These are phyloP conservation scores for Dromococcyx pavoninus DNA, from an alignment of 2,797 vertebrate species.

Conservation along the genomic window DNA sequence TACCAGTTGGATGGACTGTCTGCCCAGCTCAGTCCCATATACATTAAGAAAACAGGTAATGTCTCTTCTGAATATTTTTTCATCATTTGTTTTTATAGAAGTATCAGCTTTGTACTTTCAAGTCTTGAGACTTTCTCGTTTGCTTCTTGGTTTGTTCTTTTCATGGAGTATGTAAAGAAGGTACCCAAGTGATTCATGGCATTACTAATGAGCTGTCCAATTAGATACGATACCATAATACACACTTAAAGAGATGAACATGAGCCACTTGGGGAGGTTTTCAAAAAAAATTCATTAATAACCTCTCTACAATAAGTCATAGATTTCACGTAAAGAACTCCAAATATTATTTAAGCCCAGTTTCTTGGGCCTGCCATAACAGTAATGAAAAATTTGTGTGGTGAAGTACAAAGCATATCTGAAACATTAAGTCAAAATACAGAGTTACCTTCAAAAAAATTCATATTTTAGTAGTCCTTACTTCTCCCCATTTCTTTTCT, in stretches of 20 bases:
- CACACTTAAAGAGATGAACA: not conserved
- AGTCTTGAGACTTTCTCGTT: not conserved
- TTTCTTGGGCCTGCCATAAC: accelerated
- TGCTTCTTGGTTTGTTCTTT: not conserved
- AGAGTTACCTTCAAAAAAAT: not conserved
- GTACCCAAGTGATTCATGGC: accelerated
- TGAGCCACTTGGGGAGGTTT: accelerated
- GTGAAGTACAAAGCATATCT: not conserved
- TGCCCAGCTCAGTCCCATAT: accelerated
- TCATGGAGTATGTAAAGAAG: not conserved
- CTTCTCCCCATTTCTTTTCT: not conserved
- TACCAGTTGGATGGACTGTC: not conserved
- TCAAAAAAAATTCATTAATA: not conserved
- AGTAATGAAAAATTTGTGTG: not conserved
- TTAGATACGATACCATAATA: not conserved
- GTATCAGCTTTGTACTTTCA: not conserved
- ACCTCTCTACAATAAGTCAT: not conserved
- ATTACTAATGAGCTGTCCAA: not conserved
- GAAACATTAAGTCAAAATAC: not conserved
- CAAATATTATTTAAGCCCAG: not conserved
- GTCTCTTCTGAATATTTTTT: not conserved
- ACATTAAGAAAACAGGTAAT: not conserved
- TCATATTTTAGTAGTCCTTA: not conserved
- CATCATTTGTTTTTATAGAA: not conserved
- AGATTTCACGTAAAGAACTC: not conserved